Evolutionary conservation across 2,113 vertebrate species (phyloP).

Genomic region (Oostethus manadensis): DNA sequence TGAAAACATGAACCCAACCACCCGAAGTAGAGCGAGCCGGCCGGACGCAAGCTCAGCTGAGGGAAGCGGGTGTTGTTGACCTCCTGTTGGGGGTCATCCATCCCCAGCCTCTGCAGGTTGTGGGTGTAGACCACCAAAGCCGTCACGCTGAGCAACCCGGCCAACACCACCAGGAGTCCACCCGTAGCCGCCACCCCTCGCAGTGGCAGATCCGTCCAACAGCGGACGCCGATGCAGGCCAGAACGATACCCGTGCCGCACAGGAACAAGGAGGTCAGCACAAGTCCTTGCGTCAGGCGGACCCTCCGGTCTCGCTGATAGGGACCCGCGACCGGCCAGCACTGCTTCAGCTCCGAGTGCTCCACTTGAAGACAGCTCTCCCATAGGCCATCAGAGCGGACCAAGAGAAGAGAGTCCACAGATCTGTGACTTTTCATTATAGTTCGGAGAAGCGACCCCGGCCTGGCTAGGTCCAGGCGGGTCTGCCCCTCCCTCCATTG

Average conservation of each 20-base stretch:
- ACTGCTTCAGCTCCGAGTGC: slow-evolving; percentile 70
- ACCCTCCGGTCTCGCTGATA: slow-evolving; percentile 67
- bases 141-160: slow-evolving; percentile 66
- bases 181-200: slow-evolving; percentile 68
- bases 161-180: slow-evolving; percentile 66
- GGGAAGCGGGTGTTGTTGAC: slow-evolving; percentile 36
- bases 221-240: slow-evolving; percentile 72
- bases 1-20: slow-evolving; percentile 74
- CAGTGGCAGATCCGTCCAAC: slow-evolving; percentile 73
- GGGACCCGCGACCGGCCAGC: slow-evolving; percentile 68
- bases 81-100: slow-evolving; percentile 25
- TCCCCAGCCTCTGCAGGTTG: slow-evolving; percentile 58
- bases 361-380: slow-evolving; percentile 76
- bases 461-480: slow-evolving; percentile 38
- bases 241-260: slow-evolving; percentile 72
- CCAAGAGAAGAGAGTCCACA: slow-evolving; percentile 50
- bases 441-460: slow-evolving; percentile 27
- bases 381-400: slow-evolving; percentile 74
- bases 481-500: slow-evolving; percentile 75
- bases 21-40: slow-evolving; percentile 73
- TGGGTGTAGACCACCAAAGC: slow-evolving; percentile 69
- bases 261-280: slow-evolving; percentile 71
- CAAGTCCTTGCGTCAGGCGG: slow-evolving; percentile 62
- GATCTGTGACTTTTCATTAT: slow-evolving; percentile 44
- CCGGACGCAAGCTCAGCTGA: slow-evolving; percentile 54